These are phyloP conservation scores for Diabrotica undecimpunctata DNA, from an alignment of 1,140 invertebrate species.

Conservation along the genomic window DNA sequence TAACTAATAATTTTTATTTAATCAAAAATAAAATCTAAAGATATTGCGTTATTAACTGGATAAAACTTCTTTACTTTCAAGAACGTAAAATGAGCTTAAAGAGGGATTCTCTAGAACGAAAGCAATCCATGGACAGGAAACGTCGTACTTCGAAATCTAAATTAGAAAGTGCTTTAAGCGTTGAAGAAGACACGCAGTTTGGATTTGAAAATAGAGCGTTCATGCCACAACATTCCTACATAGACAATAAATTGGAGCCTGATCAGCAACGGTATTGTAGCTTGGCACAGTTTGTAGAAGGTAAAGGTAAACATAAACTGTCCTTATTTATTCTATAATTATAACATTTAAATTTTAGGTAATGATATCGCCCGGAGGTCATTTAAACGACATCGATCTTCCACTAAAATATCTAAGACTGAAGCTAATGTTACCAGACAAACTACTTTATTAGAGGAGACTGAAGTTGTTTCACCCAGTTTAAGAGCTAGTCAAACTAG, in stretches of 20 bases:
- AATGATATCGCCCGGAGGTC: constrained; percentile 72
- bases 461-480: constrained; percentile 26
- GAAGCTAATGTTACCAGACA: constrained; percentile 42
- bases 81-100: constrained; percentile 37
- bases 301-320: constrained; percentile 44
- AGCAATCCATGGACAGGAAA: constrained; percentile 42
- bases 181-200: constrained; percentile 55
- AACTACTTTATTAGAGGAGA: constrained; percentile 40
- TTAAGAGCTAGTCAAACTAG: constrained; percentile 27
- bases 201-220: constrained; percentile 67
- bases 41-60: no score
- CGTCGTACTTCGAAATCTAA: constrained; percentile 49
- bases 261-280: constrained; percentile 65
- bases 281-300: constrained; percentile 73
- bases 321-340: constrained; percentile 1
- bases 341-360: constrained; percentile 10
- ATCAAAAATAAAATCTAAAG: no score
- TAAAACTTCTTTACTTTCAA: constrained; percentile 7
- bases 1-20: no score
- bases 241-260: constrained; percentile 54
- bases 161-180: constrained; percentile 47
- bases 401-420: constrained; percentile 40
- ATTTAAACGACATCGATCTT: constrained; percentile 51
- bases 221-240: constrained; percentile 48
- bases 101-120: constrained; percentile 35